These are phyloP conservation scores for Cataglyphis livida DNA, from an alignment of 2,888 invertebrate genomes.

Conservation along the genomic window DNA sequence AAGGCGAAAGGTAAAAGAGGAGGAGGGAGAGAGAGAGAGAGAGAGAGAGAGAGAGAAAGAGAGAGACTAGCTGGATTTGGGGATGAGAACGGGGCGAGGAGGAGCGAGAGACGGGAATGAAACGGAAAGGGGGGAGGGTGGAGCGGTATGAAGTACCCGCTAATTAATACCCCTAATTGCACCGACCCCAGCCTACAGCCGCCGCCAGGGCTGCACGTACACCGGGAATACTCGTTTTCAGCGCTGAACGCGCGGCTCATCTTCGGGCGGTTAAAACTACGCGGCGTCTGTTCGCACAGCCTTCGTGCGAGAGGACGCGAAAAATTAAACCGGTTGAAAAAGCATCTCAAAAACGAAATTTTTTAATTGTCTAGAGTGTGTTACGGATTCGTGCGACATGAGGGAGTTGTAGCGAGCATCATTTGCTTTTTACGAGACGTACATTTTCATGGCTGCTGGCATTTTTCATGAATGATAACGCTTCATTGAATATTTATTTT, in stretches of 20 bases:
- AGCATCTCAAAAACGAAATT: constrained; percentile 6
- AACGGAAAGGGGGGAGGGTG: constrained; percentile 57
- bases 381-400: background rate
- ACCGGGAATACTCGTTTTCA: constrained; percentile 70
- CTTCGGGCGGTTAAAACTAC: constrained; percentile 45
- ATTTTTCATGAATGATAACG: background rate
- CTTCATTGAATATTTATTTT: background rate
- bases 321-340: constrained; percentile 29
- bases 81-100: constrained; percentile 61
- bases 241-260: constrained; percentile 60
- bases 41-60: constrained; percentile 2
- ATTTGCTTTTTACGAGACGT: background rate
- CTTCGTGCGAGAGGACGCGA: constrained; percentile 3
- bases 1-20: constrained; percentile 4
- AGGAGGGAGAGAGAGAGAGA: constrained; percentile 5
- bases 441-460: constrained; percentile 19
- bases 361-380: constrained; percentile 21
- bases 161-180: constrained; percentile 86
- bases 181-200: constrained; percentile 79
- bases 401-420: too few species aligned
- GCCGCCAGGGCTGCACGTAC: constrained; percentile 76
- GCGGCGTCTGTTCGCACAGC: constrained; percentile 1
- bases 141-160: constrained; percentile 81
- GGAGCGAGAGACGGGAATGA: constrained; percentile 48
- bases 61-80: constrained; percentile 49